A percentile compares a stretch with the other conserved stretches of the same genome.
These are phyloP conservation scores for Micropterix aruncella DNA, from an alignment of 2,888 invertebrate genomes.

Conservation along the genomic window DNA sequence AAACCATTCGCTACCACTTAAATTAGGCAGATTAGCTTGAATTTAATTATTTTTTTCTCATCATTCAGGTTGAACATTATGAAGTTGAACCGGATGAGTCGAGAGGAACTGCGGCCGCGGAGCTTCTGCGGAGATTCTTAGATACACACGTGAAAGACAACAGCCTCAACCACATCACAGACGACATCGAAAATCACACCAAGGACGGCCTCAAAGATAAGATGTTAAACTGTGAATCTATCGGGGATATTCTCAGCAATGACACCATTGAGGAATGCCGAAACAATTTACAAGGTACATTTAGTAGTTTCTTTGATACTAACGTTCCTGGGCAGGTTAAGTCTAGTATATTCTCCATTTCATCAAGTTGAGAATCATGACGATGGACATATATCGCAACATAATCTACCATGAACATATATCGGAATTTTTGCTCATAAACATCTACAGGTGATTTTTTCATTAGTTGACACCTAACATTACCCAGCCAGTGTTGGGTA, in stretches of 20 bases:
- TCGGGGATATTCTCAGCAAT: conserved; percentile 53
- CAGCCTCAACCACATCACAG: conserved; percentile 22
- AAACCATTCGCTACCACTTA: too few relatives aligned
- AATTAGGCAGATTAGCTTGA: background rate
- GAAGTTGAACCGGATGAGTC: conserved; percentile 90
- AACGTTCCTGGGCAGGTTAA: too few relatives aligned
- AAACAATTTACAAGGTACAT: conserved; percentile 32
- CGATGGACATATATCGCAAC: too few relatives aligned
- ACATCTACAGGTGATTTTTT: too few relatives aligned
- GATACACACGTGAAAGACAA: conserved; percentile 31
- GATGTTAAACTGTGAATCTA: conserved; percentile 27
- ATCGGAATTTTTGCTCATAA: too few relatives aligned
- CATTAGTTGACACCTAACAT: too few relatives aligned
- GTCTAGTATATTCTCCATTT: too few relatives aligned
- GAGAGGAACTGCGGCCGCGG: conserved; percentile 59
- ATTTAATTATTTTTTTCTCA: conserved; percentile 10
- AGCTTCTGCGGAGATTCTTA: conserved; percentile 42
- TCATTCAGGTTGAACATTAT: conserved; percentile 57
- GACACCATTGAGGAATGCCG: conserved; percentile 51
- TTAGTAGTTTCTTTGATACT: too few relatives aligned
- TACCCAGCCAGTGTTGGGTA: too few relatives aligned
- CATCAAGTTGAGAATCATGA: too few relatives aligned
- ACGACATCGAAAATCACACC: conserved; percentile 19
- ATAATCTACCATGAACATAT: too few relatives aligned
- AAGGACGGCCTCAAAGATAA: conserved; percentile 34